phyloP scores from a whole-genome alignment of 64 coral and sea anemone genomes.

The Dendrophyllia cribrosa region DNA sequence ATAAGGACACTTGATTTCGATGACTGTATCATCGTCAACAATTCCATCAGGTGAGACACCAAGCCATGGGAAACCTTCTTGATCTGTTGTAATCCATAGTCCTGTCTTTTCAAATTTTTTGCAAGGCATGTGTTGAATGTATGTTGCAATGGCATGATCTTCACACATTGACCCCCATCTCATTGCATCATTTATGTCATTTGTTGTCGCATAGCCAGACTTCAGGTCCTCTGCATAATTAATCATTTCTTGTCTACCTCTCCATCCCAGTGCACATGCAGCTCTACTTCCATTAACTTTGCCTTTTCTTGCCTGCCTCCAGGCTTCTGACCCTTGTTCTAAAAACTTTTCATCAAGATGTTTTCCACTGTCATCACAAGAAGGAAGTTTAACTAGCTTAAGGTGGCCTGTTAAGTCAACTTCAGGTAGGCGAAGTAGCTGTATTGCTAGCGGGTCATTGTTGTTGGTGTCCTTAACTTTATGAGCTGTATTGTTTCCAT shows the following conservation, averaged over 20 bases:
- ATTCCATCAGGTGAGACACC: slow-evolving; percentile 15
- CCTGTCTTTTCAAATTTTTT: slow-evolving; percentile 9
- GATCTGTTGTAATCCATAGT: background rate
- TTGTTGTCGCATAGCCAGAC: background rate
- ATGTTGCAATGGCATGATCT: background rate
- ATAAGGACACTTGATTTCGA: slow-evolving; percentile 44
- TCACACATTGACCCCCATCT: slow-evolving; percentile 9
- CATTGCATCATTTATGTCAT: slow-evolving; percentile 12
- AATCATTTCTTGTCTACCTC: background rate
- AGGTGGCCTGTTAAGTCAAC: too few relatives aligned
- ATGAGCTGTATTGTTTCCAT: too few relatives aligned
- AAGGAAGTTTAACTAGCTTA: too few relatives aligned
- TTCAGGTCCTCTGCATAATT: background rate
- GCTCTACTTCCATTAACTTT: slow-evolving; percentile 15
- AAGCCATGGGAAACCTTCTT: background rate
- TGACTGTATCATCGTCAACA: background rate
- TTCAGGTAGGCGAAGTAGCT: too few relatives aligned
- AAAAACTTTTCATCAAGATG: too few relatives aligned
- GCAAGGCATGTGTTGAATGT: background rate
- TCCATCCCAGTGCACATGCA: slow-evolving; percentile 1
- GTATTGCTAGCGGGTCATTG: too few relatives aligned
- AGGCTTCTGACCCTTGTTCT: background rate
- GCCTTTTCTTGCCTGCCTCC: slow-evolving; percentile 12
- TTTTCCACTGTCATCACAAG: too few relatives aligned
- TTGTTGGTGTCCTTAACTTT: too few relatives aligned